These are phyloP conservation scores for Gallinago undulata DNA, from an alignment of 2,113 vertebrate genomes.

Conservation along the genomic window DNA sequence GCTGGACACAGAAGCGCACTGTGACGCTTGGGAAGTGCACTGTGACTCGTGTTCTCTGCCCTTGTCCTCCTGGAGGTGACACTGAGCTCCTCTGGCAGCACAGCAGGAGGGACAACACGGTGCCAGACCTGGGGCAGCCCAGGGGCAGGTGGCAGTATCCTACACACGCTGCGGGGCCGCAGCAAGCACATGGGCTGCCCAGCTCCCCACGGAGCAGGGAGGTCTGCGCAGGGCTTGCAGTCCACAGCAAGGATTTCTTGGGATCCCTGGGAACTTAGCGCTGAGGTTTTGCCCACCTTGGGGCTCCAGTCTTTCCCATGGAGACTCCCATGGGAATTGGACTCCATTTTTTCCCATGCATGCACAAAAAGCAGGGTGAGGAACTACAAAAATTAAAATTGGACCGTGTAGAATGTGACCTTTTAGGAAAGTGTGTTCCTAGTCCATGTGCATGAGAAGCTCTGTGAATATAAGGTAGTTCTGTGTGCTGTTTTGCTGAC, in stretches of 20 bases:
- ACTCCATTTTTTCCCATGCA: background rate
- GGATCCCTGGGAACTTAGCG: background rate
- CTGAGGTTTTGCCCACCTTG: background rate
- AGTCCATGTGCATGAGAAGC: rapidly evolving
- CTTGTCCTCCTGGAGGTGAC: background rate
- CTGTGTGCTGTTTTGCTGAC: background rate
- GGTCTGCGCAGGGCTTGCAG: background rate
- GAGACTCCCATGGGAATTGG: no score
- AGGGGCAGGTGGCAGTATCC: background rate
- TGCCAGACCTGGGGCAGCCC: background rate
- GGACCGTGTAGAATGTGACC: background rate
- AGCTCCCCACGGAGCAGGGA: rapidly evolving
- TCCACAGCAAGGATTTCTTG: background rate
- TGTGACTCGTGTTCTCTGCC: background rate
- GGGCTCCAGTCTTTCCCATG: background rate
- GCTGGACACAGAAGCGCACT: rapidly evolving
- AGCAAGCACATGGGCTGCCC: background rate
- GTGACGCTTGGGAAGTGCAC: background rate
- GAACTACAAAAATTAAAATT: background rate
- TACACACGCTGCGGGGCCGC: rapidly evolving
- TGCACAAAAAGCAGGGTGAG: background rate
- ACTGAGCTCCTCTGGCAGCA: background rate
- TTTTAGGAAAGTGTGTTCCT: background rate
- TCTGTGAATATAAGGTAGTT: background rate
- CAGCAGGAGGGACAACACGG: rapidly evolving